These are phyloP conservation scores for Drosophila emarginata DNA, from an alignment of 2,888 invertebrate genomes.

Conservation along the genomic window DNA sequence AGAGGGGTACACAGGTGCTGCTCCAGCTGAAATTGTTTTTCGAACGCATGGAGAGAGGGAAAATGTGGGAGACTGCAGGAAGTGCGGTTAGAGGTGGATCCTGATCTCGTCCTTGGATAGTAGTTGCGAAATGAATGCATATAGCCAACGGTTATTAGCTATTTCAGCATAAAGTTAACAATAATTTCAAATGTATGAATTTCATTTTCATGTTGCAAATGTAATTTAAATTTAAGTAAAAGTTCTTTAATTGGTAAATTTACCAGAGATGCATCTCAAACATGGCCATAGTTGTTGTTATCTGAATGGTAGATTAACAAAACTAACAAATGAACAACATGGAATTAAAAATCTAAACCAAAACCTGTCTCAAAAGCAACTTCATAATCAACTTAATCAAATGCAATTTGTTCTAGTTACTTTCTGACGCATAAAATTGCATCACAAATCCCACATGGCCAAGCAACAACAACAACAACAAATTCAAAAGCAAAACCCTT, in stretches of 20 bases:
- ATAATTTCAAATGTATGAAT: not conserved
- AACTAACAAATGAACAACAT: not conserved
- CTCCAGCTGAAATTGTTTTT: conserved; percentile 59
- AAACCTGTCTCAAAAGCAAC: conserved; percentile 7
- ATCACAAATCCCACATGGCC: conserved; percentile 5
- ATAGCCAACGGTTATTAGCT: conserved; percentile 64
- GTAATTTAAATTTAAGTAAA: not conserved
- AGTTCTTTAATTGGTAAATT: too few relatives aligned
- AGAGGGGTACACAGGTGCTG: conserved; percentile 13
- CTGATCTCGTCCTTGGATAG: conserved; percentile 2
- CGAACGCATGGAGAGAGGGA: conserved; percentile 7
- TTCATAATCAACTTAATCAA: conserved; percentile 40
- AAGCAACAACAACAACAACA: not conserved
- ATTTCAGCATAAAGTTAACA: conserved; percentile 36
- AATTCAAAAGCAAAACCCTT: not conserved
- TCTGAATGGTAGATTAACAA: not conserved
- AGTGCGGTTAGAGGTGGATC: conserved; percentile 4
- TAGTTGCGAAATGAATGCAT: conserved; percentile 6
- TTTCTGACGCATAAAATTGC: conserved; percentile 13
- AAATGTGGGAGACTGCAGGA: not conserved
- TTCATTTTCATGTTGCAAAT: not conserved
- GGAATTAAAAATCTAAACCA: not conserved
- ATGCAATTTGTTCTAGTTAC: conserved; percentile 51
- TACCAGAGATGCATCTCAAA: too few relatives aligned
- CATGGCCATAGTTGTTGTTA: not conserved